Conservation (phyloP, 92 coral and sea anemone species). For the Phenganax marumi region DNA sequence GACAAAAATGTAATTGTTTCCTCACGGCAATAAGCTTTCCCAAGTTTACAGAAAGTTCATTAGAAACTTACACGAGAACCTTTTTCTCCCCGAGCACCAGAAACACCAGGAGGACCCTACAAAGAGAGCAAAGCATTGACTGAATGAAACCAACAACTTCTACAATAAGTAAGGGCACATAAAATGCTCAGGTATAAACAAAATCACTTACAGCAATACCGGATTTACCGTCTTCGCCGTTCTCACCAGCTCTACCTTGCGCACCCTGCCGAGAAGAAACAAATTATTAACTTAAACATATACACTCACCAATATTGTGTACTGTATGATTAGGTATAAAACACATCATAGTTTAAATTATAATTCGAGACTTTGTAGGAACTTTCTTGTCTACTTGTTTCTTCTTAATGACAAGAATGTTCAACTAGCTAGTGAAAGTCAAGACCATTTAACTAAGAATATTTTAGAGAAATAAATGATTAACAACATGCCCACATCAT, state of each 20-base stretch:
- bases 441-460: no score
- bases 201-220: constrained; percentile 13
- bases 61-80: constrained; percentile 44
- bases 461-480: no score
- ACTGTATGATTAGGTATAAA: background rate
- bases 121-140: background rate
- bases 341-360: background rate
- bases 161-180: background rate
- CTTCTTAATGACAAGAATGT: no score
- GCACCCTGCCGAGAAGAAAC: background rate
- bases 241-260: constrained; percentile 16
- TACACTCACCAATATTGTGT: no score
- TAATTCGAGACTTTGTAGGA: no score
- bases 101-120: constrained; percentile 21
- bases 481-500: no score
- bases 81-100: constrained; percentile 48
- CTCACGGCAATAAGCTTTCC: no score
- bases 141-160: background rate
- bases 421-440: no score
- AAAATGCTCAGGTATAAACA: background rate
- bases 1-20: no score
- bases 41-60: no score
- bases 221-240: constrained; percentile 20
- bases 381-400: no score
- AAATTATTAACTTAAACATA: background rate